Evolutionary conservation across 2,113 vertebrate species (phyloP), one percentile per base, ranked within the genome.

Genomic region (Brienomyrus longianalis): DNA sequence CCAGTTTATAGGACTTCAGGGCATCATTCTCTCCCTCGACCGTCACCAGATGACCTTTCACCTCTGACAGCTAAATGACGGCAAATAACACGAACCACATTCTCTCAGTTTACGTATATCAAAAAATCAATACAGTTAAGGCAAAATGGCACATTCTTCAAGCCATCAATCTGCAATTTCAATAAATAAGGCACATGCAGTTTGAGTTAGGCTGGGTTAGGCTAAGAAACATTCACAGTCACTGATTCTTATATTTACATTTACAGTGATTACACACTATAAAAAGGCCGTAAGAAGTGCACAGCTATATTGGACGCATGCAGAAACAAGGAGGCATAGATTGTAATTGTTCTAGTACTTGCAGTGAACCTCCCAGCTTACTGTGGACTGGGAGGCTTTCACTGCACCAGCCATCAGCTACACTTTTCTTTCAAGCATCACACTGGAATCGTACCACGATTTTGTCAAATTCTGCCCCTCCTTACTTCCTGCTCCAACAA

Each of bases 21-120:
- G 27, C 21, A 74, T 54, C 70, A 51, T 92, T 93, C 92, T 92
- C 86, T 10, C 88, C 83, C 92, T 92, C 88, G 83, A 83, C 56
- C 27, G 91, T 83, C 15, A 88, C 92, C 89, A 93, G 86, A 27
- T 77, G 21, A 83, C 7, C 84, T 87, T 48, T 88, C 19, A 19
- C 59, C 74, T 93, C 89, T 15, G 90, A 83, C 80, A 93, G 83
- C 91, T 90, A 70, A 77, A 35, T 23, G 15, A 43, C 23, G 0
- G 45, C 43, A 23, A 39, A 48, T 21, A 88, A 23, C 9, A 88
- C 7, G 11, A 77, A 77, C 70, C 11, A 19, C 31, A 39, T 77
- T 77, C 31, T 17, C 27, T 77, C 31, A 39, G 70, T 77, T 39
- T 80, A 80, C 43, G 31, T 80, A 80, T 80, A 80, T 80, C 62